These are phyloP conservation scores for Ophioderma brevispina DNA, from an alignment of 35 echinoderm and acorn worm species.

Conservation along the genomic window DNA sequence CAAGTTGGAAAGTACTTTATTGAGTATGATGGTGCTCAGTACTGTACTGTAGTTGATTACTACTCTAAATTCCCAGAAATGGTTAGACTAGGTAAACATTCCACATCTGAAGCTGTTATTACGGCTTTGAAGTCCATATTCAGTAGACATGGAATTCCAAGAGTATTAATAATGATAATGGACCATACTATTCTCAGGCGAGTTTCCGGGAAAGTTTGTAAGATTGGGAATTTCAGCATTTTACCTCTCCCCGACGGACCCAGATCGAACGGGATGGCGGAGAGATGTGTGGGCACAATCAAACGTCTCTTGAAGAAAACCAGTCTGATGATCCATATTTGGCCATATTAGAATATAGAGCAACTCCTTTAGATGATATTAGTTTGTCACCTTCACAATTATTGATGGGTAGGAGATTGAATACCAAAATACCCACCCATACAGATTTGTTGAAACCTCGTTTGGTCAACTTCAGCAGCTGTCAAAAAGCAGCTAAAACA, in stretches of 20 bases:
- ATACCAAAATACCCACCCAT: constrained; percentile 23
- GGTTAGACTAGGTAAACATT: neutral
- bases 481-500: constrained; percentile 11
- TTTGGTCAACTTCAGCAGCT: neutral
- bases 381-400: neutral
- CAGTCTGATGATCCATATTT: constrained; percentile 43
- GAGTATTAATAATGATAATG: constrained; percentile 58
- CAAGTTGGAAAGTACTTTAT: constrained; percentile 64
- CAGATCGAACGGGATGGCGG: constrained; percentile 33
- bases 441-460: neutral
- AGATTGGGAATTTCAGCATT: constrained; percentile 38
- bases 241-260: neutral
- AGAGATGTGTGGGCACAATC: constrained; percentile 33
- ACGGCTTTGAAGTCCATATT: constrained; percentile 39
- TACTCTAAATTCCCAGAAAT: constrained; percentile 61
- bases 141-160: constrained; percentile 56
- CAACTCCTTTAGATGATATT: constrained; percentile 29
- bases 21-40: constrained; percentile 24
- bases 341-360: constrained; percentile 48
- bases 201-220: neutral
- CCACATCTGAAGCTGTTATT: constrained; percentile 8
- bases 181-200: constrained; percentile 7
- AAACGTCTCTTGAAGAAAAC: constrained; percentile 42
- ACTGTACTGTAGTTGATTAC: constrained; percentile 41
- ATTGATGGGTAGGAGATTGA: constrained; percentile 48